Evolutionary conservation across 2,888 invertebrate species (phyloP), one percentile per base, ranked within the genome.

Genomic region (Nomada hirtipes): DNA sequence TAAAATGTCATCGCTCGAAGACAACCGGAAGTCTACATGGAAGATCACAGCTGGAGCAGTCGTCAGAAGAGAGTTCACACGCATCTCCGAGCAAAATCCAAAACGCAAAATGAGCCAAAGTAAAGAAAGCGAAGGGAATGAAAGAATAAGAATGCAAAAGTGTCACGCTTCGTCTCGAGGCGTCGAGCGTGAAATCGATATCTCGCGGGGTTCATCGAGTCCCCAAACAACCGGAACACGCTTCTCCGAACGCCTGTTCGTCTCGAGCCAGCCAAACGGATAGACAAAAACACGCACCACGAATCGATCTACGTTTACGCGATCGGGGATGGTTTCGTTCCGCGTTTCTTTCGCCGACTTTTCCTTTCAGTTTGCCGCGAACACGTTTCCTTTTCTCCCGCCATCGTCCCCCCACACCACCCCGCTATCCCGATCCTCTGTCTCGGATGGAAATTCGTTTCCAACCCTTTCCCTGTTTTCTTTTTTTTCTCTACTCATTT

Each of bases 221-320:
- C 55, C 69, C 36, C 65, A 59, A 50, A 63, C 52, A 44, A 64
- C 60, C 60, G 68, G 71, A 23, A 71, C 61, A 36, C 47, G 36
- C 29, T 68, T 68, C 18, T 68, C 59, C 18, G 63, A 50, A 53
- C 55, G 61, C 61, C 68, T 82, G 70, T 59, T 47, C 61, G 70
- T 74, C 77, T 70, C 69, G 75, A 69, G 55, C 86, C 89, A 93
- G 93, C 93, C 93, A 93, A 93, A 93, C 92, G 92, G 93, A 93
- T 93, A 93, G 93, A 93, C 93, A 92, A 91, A 79, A 79, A 80
- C 79, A 91, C 89, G 91, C 92, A 92, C 91, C 90, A 63, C 73
- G 26, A 20, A 67, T 73, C 57, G 59, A 50, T 61, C 52, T 20
- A 59, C 72, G 61, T 20, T 61, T 7, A 11, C 68, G 71, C 36